Base-by-base conservation (phyloP, 2,797 vertebrate species). In the Gouania willdenowi region DNA sequence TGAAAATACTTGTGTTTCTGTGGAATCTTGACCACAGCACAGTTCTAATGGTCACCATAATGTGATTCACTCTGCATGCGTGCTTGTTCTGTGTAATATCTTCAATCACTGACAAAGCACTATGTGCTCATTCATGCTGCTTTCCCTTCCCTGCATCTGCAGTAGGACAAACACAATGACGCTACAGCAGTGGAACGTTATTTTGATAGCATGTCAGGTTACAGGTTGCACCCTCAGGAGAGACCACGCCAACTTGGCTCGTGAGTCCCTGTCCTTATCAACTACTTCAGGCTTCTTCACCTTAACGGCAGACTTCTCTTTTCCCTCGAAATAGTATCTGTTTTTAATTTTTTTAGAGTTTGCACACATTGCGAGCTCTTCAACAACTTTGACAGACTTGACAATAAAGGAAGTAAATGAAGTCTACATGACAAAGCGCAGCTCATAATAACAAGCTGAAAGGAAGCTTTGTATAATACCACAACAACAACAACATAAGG, bases 141-240 rank as follows among this genome's bases (percentile, higher is more conserved):
- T 57, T 68, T 49, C 60, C 50, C 27, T 53, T 43, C 47, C 41
- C 63, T 57, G 39, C 55, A 43, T 35, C 50, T 21, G 42, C 67
- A 54, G 45, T 10, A 50, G 66, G 70, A 75, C 66, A 57, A 60
- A 67, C 66, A 73, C 67, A 83, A 32, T 51, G 72, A 80, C 71
- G 70, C 65, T 33, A 10, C 35, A 23, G 64, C 26, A 3, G 37
- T 6, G 25, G 7, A 58, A 50, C 25, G 13, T 60, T 48, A 32
- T 60, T 67, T 58, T 3, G 21, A 60, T 15, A 42, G 45, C 49
- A 36, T 51, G 70, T 44, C 63, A 49, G 63, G 67, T 75, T 71
- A 67, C 60, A 42, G 7, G 43, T 35, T 54, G 34, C 24, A 42
- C 31, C 61, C 64, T 52, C 58, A 12, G 50, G 72, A 68, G 50